Percentiles rank a stretch among this genome's conserved stretches.
These are phyloP conservation scores for Morpho helenor DNA, from an alignment of 2,888 invertebrate genomes.

Conservation along the genomic window DNA sequence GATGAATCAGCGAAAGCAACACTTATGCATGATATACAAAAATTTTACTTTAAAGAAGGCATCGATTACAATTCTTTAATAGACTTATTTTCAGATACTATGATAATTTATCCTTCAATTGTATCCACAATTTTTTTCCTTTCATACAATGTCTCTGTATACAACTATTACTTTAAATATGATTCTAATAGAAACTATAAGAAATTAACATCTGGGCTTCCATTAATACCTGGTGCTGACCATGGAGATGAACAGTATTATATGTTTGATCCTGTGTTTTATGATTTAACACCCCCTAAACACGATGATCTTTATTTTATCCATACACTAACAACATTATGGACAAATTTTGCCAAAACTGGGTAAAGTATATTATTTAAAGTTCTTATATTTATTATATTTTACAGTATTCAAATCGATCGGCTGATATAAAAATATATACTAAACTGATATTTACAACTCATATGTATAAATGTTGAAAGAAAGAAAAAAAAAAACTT, in stretches of 20 bases:
- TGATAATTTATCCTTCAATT: slow-evolving; percentile 32
- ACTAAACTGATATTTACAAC: too few species aligned
- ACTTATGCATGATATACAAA: slow-evolving; percentile 29
- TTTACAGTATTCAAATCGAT: too few species aligned
- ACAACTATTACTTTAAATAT: slow-evolving; percentile 41
- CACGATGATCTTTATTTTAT: slow-evolving; percentile 30
- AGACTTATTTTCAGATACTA: slow-evolving; percentile 39
- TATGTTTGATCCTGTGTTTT: slow-evolving; percentile 31
- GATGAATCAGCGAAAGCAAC: slow-evolving; percentile 24
- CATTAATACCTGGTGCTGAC: slow-evolving; percentile 31
- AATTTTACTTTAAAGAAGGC: slow-evolving; percentile 36
- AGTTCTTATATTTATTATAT: too few species aligned
- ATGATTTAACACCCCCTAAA: slow-evolving; percentile 20
- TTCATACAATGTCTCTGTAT: slow-evolving; percentile 26
- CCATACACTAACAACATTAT: slow-evolving; percentile 32
- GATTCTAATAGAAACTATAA: slow-evolving; percentile 37
- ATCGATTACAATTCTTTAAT: slow-evolving; percentile 28
- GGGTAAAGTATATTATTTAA: slow-evolving; percentile 32
- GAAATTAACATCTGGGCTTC: slow-evolving; percentile 30
- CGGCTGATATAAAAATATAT: too few species aligned
- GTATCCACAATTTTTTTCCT: slow-evolving; percentile 27
- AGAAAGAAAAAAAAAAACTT: too few species aligned
- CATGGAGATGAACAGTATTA: slow-evolving; percentile 40
- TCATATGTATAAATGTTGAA: too few species aligned
- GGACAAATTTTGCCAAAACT: slow-evolving; percentile 40